A percentile compares a stretch with the other conserved stretches of the same genome.
phyloP scores from a whole-genome alignment of 2,888 invertebrate genomes.

The Cephalotes varians region DNA sequence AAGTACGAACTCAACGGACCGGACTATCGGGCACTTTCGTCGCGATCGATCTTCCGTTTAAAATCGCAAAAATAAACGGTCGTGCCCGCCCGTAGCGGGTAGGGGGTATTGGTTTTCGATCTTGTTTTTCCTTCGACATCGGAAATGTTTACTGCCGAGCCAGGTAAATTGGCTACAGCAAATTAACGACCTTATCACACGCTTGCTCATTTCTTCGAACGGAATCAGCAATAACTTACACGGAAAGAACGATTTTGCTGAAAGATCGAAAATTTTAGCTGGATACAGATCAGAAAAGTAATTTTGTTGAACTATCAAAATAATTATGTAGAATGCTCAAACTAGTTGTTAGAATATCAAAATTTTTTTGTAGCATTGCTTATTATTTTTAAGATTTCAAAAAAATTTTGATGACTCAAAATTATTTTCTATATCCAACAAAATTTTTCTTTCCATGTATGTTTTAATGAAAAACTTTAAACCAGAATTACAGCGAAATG shows the following conservation, averaged over 20 bases:
- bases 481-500: conserved; percentile 17
- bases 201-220: conserved; percentile 47
- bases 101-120: conserved; percentile 76
- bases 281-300: too few relatives aligned
- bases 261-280: too few relatives aligned
- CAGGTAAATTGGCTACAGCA: conserved; percentile 62
- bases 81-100: conserved; percentile 62
- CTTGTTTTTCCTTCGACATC: conserved; percentile 62
- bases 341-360: too few relatives aligned
- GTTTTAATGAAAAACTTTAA: too few relatives aligned
- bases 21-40: conserved; percentile 65
- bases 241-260: too few relatives aligned
- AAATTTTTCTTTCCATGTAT: too few relatives aligned
- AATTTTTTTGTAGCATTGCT: too few relatives aligned
- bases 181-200: conserved; percentile 68
- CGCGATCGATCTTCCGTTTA: conserved; percentile 77
- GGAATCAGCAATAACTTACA: conserved; percentile 59
- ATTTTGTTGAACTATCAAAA: too few relatives aligned
- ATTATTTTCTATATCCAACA: too few relatives aligned
- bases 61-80: conserved; percentile 78
- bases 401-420: too few relatives aligned
- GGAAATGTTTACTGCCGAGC: conserved; percentile 20
- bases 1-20: conserved; percentile 71
- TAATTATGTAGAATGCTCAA: too few relatives aligned
- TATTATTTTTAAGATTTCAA: too few relatives aligned